phyloP scores from a whole-genome alignment of 2,888 invertebrate species.

The Apamea monoglypha region DNA sequence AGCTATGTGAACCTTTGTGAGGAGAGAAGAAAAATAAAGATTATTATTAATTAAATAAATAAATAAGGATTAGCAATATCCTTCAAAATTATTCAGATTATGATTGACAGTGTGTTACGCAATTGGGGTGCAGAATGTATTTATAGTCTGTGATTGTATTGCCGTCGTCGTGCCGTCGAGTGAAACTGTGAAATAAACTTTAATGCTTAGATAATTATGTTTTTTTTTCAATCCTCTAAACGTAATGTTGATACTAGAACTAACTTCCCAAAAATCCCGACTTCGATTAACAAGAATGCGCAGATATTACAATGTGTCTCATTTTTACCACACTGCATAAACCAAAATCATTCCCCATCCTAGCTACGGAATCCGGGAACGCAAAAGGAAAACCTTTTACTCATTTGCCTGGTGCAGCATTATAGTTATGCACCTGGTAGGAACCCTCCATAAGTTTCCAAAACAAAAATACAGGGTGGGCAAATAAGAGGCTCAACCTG shows the following conservation, averaged over 20 bases:
- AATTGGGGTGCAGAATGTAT: neutral
- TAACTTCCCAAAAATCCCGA: neutral
- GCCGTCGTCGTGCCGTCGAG: neutral
- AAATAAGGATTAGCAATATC: no score
- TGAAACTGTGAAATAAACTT: slow-evolving; percentile 19
- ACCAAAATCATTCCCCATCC: neutral
- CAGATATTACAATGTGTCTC: neutral
- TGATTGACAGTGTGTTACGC: neutral
- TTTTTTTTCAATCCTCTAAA: neutral
- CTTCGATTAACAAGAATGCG: neutral
- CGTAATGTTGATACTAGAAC: neutral
- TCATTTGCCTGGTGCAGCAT: neutral
- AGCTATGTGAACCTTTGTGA: no score
- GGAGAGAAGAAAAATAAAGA: no score
- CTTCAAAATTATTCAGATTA: neutral
- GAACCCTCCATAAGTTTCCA: neutral
- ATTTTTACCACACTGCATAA: no score
- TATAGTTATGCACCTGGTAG: neutral
- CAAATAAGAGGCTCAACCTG: no score
- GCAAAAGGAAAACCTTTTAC: neutral
- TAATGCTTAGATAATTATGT: neutral
- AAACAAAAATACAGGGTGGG: no score
- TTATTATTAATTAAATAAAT: no score
- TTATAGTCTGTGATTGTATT: neutral
- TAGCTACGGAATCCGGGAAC: neutral